Evolutionary conservation across 2,113 vertebrate species (phyloP), one percentile per base, ranked within the genome.

Genomic region (Leptobrachium leishanense): DNA sequence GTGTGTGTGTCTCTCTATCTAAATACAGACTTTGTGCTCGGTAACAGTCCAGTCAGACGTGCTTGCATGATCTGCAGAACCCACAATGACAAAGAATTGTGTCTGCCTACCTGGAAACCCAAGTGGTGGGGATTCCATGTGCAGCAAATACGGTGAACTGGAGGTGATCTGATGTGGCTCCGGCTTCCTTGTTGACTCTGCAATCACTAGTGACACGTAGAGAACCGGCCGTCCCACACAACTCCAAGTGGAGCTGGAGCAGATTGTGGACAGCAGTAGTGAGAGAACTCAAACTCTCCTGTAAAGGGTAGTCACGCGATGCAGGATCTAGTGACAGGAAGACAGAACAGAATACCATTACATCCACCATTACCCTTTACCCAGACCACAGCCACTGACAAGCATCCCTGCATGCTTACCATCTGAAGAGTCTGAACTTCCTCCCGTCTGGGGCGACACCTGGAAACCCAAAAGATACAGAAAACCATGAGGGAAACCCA

Each of bases 131-230:
- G 89, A 99, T 95, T 77, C 97, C 95, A 82, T 99, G 98, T 62
- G 95, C 87, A 43, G 96, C 95, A 85, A 95, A 97, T 82, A 98
- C 76, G 43, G 94, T 97, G 87, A 99, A 99, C 75, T 98, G 95
- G 57, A 99, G 94, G 82, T 98, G 96, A 79, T 98, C 96, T 6
- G 94, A 90, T 73, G 94, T 91, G 74, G 92, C 92, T 31, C 93
- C 95, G 0, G 96, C 96, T 85, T 98, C 97, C 81, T 90, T 95
- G 64, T 88, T 87, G 80, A 59, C 86, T 74, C 63, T 88, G 2
- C 15, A 82, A 55, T 86, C 88, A 1, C 84, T 72, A 78, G 72
- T 20, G 15, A 83, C 82, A 2, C 77, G 5, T 1, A 82, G 84
- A 20, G 85, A 84, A 20, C 90, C 86, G 57, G 91, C 94, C 82